Percentiles rank a stretch among this genome's conserved stretches.
phyloP scores from a whole-genome alignment of 2,888 invertebrate genomes.

The Watsonalla binaria region DNA sequence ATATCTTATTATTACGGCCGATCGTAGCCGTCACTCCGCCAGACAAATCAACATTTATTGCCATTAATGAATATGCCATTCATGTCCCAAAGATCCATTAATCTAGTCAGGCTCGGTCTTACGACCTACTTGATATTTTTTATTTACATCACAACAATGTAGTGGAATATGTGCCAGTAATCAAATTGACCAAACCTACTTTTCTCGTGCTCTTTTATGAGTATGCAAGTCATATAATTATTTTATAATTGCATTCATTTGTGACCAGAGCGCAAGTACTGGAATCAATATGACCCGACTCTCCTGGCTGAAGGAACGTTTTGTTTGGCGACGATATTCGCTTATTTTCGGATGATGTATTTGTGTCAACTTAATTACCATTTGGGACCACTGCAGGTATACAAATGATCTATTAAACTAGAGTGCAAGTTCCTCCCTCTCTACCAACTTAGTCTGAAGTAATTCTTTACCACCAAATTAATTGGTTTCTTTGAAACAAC shows the following conservation, averaged over 20 bases:
- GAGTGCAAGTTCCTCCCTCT: no score
- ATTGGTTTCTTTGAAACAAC: no score
- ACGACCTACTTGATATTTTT: neutral
- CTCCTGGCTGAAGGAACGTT: constrained; percentile 82
- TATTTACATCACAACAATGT: neutral
- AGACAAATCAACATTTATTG: neutral
- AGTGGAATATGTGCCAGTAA: neutral
- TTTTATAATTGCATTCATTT: constrained; percentile 5
- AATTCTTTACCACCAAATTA: no score
- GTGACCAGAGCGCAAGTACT: constrained; percentile 79
- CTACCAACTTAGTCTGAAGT: no score
- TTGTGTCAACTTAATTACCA: constrained; percentile 81
- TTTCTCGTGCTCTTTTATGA: neutral
- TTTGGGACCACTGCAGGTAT: constrained; percentile 80
- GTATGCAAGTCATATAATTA: neutral
- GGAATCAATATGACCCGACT: constrained; percentile 81
- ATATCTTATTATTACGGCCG: neutral
- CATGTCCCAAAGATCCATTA: neutral
- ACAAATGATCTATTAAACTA: constrained; percentile 11
- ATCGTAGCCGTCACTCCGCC: no score
- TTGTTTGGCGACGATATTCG: constrained; percentile 82
- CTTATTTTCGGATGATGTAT: constrained; percentile 81
- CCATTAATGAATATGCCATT: neutral
- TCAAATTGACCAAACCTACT: neutral
- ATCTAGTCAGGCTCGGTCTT: neutral